A percentile compares a stretch with the other conserved stretches of the same genome.
Conservation (phyloP, 2,888 invertebrate genomes). For the Chouioia cunea region DNA sequence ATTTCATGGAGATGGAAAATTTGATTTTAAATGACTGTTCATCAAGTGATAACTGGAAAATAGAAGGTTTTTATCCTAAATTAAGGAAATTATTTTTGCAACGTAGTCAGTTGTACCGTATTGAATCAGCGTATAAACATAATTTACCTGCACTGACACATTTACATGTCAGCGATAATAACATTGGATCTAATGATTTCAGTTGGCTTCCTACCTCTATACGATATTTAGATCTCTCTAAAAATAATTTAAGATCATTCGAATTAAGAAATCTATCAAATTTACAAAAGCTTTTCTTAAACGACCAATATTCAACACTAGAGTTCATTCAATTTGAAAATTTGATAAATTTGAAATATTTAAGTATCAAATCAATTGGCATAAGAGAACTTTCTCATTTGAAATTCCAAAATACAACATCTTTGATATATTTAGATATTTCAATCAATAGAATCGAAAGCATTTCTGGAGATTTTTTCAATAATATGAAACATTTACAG, state of each 20-base stretch:
- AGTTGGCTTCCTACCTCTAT: constrained; percentile 20
- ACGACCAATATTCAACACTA: too few relatives aligned
- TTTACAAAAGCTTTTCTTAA: not conserved
- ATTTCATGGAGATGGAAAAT: constrained; percentile 19
- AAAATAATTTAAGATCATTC: not conserved
- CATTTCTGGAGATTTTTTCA: constrained; percentile 14
- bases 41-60: not conserved
- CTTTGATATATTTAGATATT: constrained; percentile 31
- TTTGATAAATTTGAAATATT: constrained; percentile 21
- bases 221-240: constrained; percentile 35
- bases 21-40: constrained; percentile 1
- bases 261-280: constrained; percentile 18
- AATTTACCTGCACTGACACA: constrained; percentile 23
- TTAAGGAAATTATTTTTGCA: constrained; percentile 26
- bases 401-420: constrained; percentile 12
- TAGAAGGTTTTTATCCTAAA: constrained; percentile 10
- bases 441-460: constrained; percentile 11
- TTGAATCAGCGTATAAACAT: not conserved
- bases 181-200: not conserved
- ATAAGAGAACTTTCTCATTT: constrained; percentile 1
- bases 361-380: constrained; percentile 16
- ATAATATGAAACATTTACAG: constrained; percentile 27
- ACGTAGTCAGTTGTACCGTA: not conserved
- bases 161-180: constrained; percentile 20
- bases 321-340: constrained; percentile 13